phyloP scores from a whole-genome alignment of 2,113 vertebrate genomes.

The Dipodomys merriami region DNA sequence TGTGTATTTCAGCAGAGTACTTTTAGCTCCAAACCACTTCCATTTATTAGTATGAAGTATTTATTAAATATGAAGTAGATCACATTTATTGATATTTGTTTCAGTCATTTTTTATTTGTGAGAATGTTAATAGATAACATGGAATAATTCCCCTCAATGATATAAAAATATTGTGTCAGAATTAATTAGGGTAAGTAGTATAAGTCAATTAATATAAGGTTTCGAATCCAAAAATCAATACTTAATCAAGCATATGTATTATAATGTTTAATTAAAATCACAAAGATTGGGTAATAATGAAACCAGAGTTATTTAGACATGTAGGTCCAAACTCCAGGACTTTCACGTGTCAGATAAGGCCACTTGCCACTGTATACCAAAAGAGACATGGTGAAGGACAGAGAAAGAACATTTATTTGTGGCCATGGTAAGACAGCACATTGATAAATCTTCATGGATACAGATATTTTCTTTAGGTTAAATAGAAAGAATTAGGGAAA shows the following conservation, averaged over 20 bases:
- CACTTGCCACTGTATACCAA: too few species aligned
- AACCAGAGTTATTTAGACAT: too few species aligned
- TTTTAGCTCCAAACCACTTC: not conserved
- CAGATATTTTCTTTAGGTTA: too few species aligned
- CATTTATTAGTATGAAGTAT: not conserved
- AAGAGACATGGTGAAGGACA: too few species aligned
- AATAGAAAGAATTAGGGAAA: too few species aligned
- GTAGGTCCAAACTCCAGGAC: not conserved
- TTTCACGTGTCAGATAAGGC: not conserved
- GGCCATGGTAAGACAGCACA: too few species aligned
- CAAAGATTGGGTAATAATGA: not conserved
- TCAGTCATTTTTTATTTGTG: not conserved
- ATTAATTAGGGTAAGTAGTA: not conserved
- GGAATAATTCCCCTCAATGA: not conserved
- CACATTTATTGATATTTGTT: not conserved
- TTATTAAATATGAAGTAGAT: not conserved
- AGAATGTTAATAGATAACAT: not conserved
- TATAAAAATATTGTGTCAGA: not conserved
- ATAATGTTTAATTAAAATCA: slow-evolving; percentile 4
- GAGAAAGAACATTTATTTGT: too few species aligned
- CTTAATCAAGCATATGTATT: not conserved
- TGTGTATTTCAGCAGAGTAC: not conserved
- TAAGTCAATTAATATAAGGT: not conserved
- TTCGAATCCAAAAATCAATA: not conserved
- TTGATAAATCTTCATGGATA: too few species aligned